A percentile compares a stretch with the other conserved stretches of the same genome.
These are phyloP conservation scores for Peromyscus aztecus DNA, from an alignment of 2,797 vertebrate species.

Conservation along the genomic window DNA sequence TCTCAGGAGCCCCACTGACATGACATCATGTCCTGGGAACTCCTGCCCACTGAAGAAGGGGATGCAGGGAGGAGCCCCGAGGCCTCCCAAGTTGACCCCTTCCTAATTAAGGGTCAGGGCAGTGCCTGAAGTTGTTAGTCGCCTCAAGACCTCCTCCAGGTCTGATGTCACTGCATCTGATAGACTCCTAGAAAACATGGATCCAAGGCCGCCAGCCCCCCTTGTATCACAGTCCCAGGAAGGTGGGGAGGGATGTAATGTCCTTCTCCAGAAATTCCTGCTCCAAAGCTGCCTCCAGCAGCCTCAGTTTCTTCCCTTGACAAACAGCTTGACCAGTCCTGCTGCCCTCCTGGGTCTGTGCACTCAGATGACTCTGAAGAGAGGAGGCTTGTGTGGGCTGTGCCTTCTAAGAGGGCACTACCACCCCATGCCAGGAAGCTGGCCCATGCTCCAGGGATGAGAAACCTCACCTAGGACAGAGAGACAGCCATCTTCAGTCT, in stretches of 20 bases:
- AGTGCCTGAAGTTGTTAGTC: background rate
- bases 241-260: background rate
- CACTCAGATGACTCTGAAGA: background rate
- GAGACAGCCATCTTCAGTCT: background rate
- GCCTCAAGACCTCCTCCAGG: background rate
- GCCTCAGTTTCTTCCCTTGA: conserved; percentile 22
- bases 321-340: background rate
- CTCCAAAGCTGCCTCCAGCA: background rate
- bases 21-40: background rate
- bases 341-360: background rate
- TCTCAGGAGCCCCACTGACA: background rate
- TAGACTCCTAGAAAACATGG: background rate
- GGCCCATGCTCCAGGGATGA: background rate
- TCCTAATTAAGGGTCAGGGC: background rate
- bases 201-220: fast-evolving
- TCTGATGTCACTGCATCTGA: background rate
- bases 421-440: background rate
- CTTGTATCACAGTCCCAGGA: background rate
- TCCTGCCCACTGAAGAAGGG: background rate
- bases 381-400: background rate
- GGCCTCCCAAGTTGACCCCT: background rate
- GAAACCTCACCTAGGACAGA: background rate
- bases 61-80: background rate
- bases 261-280: background rate
- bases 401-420: background rate